Evolutionary conservation across 2,797 vertebrate species (phyloP).

Genomic region (Peromyscus nudipes): DNA sequence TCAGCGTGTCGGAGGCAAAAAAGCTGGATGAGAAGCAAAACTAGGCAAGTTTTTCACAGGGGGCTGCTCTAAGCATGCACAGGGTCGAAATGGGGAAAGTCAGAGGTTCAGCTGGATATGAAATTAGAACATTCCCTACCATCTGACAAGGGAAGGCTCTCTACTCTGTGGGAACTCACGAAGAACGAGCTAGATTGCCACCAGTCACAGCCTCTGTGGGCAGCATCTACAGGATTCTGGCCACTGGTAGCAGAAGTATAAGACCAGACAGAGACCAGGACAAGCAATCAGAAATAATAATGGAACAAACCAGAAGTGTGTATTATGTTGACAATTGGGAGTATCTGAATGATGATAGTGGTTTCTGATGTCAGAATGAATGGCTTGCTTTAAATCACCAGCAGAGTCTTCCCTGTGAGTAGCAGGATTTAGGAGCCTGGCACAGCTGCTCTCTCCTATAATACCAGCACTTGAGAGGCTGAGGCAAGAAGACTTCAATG

Average conservation of each 20-base stretch:
- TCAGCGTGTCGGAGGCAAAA: background rate
- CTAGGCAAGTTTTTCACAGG: rapidly evolving
- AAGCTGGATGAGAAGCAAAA: background rate
- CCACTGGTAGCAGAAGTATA: background rate
- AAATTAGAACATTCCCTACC: background rate
- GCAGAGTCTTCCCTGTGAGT: background rate
- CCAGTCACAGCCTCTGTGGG: background rate
- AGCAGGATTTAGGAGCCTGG: background rate
- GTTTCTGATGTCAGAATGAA: background rate
- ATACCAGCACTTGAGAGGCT: background rate
- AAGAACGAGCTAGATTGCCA: background rate
- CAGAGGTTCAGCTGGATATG: no score
- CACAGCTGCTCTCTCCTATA: background rate
- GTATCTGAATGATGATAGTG: background rate
- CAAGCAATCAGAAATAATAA: background rate
- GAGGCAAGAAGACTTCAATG: background rate
- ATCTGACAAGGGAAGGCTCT: background rate
- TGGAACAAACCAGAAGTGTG: background rate
- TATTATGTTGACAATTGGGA: background rate
- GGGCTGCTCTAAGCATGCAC: background rate
- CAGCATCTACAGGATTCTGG: background rate
- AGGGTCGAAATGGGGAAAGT: background rate
- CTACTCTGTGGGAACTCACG: background rate
- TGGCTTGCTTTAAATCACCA: background rate
- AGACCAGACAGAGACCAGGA: background rate